A percentile compares a stretch with the other conserved stretches of the same genome.
These are phyloP conservation scores for Idaea biselata DNA, from an alignment of 2,888 invertebrate species.

Conservation along the genomic window DNA sequence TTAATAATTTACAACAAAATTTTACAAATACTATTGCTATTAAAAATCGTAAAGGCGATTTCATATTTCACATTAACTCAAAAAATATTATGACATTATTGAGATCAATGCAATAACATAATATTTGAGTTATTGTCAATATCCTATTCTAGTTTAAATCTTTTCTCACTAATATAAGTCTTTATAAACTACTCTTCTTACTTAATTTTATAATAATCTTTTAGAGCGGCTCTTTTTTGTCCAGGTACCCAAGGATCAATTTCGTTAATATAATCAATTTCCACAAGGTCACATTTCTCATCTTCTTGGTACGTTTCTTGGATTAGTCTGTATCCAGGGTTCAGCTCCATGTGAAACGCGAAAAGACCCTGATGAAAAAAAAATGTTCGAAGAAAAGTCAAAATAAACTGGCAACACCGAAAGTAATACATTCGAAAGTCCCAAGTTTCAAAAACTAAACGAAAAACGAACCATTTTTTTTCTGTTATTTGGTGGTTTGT, in stretches of 20 bases:
- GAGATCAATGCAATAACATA: no score
- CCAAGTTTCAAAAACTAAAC: no score
- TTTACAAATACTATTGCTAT: no score
- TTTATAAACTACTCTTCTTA: no score
- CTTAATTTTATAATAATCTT: conserved; percentile 79
- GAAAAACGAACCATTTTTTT: background rate
- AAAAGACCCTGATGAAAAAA: conserved; percentile 65
- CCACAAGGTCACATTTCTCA: conserved; percentile 82
- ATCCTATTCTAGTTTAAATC: no score
- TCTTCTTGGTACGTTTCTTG: conserved; percentile 81
- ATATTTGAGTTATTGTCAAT: no score
- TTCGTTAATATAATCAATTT: conserved; percentile 77
- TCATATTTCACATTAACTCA: no score
- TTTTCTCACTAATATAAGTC: no score
- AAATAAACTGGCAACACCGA: background rate
- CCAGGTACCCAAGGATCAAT: conserved; percentile 78
- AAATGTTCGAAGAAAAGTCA: background rate
- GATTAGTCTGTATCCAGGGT: conserved; percentile 79
- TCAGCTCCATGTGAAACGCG: conserved; percentile 80
- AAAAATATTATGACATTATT: no score
- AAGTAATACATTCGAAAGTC: background rate
- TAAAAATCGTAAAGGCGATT: no score
- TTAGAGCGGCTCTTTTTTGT: conserved; percentile 75
- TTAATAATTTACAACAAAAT: no score
- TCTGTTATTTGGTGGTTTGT: background rate